These are phyloP conservation scores for Hystrix brachyura DNA, from an alignment of 2,113 vertebrate species.

Conservation along the genomic window DNA sequence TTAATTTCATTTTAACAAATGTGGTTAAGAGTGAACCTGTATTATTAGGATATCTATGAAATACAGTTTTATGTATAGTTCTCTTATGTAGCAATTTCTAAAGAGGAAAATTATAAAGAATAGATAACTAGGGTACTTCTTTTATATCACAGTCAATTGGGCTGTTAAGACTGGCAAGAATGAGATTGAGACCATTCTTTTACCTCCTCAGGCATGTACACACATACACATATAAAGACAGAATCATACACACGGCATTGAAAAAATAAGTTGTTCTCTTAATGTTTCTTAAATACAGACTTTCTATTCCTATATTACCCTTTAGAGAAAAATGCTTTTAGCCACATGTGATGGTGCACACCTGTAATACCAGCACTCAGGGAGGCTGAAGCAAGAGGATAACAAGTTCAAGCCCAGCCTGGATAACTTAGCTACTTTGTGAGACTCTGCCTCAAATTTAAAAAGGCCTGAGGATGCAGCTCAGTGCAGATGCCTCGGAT, in stretches of 20 bases:
- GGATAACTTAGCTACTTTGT: not conserved
- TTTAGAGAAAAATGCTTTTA: not conserved
- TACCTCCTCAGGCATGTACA: not conserved
- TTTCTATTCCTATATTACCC: constrained; percentile 22
- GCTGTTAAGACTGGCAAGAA: not conserved
- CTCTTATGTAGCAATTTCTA: constrained; percentile 23
- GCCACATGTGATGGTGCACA: not conserved
- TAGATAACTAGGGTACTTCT: not conserved
- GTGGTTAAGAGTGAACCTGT: constrained; percentile 41
- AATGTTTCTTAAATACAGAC: not conserved
- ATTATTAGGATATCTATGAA: constrained; percentile 42
- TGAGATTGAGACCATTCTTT: constrained; percentile 16
- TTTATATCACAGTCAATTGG: constrained; percentile 41
- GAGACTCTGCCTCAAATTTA: not conserved
- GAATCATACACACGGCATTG: not conserved
- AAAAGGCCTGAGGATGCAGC: not conserved
- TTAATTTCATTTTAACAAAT: constrained; percentile 45
- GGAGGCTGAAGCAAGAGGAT: not conserved
- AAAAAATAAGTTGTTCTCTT: constrained; percentile 53
- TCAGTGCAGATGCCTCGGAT: not conserved
- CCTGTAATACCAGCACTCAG: not conserved
- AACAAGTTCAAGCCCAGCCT: not conserved
- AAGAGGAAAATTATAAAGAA: constrained; percentile 30
- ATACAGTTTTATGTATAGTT: constrained; percentile 43
- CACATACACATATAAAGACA: not conserved